A percentile compares a stretch with the other conserved stretches of the same genome.
Evolutionary conservation across 2,797 vertebrate species (phyloP).

Genomic region (Acrocephalus scirpaceus): DNA sequence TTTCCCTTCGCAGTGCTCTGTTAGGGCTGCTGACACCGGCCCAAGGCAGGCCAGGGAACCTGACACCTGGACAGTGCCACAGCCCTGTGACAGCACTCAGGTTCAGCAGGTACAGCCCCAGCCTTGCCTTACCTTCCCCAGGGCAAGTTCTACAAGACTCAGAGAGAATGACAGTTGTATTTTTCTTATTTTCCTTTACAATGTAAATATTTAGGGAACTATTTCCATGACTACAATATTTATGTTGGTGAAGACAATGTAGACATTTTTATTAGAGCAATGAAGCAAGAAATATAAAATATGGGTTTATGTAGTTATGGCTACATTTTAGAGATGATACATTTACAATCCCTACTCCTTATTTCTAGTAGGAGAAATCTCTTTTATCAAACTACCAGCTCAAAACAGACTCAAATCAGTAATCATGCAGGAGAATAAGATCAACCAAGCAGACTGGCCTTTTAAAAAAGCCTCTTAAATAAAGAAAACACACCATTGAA

Average conservation of each 20-base stretch:
- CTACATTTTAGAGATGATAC: not conserved
- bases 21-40: not conserved
- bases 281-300: not conserved
- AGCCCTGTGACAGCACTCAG: not conserved
- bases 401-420: not conserved
- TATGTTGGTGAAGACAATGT: not conserved
- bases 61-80: not conserved
- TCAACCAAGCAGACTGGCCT: not conserved
- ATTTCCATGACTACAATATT: not conserved
- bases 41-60: not conserved
- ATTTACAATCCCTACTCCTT: not conserved
- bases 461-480: not conserved
- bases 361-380: not conserved
- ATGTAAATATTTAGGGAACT: not conserved
- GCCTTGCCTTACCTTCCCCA: not conserved
- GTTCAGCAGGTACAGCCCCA: not conserved
- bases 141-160: not conserved
- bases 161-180: not conserved
- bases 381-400: not conserved
- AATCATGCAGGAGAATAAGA: not conserved
- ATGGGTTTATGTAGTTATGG: not conserved
- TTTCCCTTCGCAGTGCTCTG: not conserved
- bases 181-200: not conserved
- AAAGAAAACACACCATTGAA: not conserved
- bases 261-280: not conserved